Evolutionary conservation across 2,888 invertebrate species (phyloP).

Genomic region (Icerya purchasi): DNA sequence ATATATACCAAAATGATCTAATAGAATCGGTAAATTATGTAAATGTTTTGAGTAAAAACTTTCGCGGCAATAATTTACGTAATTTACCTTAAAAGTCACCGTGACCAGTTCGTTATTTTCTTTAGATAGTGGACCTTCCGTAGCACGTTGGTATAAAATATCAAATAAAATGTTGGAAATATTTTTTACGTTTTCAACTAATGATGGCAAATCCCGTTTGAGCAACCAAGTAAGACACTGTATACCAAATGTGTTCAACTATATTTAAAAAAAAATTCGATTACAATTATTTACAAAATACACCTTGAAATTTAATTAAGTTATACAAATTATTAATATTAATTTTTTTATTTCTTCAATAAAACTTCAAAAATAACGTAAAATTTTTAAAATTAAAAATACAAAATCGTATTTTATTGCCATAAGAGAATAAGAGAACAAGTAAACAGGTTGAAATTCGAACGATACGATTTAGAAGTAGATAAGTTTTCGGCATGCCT

Average conservation of each 20-base stretch:
- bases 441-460: no score
- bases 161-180: conserved; percentile 54
- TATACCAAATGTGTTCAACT: conserved; percentile 32
- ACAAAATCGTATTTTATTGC: no score
- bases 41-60: no score
- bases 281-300: not conserved
- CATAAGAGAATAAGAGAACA: no score
- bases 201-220: conserved; percentile 46
- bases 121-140: conserved; percentile 61
- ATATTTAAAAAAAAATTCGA: conserved; percentile 19
- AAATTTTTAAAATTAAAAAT: conserved; percentile 1
- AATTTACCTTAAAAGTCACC: conserved; percentile 61
- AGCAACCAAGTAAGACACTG: conserved; percentile 46
- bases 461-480: no score
- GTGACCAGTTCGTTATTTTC: conserved; percentile 73
- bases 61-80: not conserved
- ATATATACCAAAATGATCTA: no score
- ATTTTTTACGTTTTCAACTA: conserved; percentile 38
- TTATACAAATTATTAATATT: no score
- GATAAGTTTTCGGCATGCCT: no score
- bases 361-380: not conserved
- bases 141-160: conserved; percentile 74
- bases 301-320: no score
- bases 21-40: no score
- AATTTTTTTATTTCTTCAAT: no score